These are phyloP conservation scores for Clarias platycephalus DNA, from an alignment of 2,797 vertebrate species.

Conservation along the genomic window DNA sequence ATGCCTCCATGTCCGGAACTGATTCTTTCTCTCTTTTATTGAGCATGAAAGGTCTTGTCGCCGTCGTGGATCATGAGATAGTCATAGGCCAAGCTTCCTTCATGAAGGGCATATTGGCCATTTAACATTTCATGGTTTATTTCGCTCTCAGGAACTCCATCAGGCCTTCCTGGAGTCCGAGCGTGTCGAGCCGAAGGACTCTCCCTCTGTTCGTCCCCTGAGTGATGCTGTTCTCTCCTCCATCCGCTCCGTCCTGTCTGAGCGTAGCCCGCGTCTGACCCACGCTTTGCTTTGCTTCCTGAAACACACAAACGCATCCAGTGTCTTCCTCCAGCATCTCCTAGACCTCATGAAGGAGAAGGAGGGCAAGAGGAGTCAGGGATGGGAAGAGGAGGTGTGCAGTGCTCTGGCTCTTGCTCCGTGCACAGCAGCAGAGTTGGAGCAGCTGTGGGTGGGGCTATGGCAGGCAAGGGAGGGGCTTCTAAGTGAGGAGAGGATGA, in stretches of 20 bases:
- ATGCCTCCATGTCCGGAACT: not conserved
- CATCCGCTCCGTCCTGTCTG: slow-evolving; percentile 76
- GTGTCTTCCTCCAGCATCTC: slow-evolving; percentile 80
- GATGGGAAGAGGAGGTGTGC: slow-evolving; percentile 76
- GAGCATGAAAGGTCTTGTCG: not conserved
- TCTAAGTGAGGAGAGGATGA: slow-evolving; percentile 81
- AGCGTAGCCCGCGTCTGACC: slow-evolving; percentile 75
- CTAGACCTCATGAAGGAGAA: slow-evolving; percentile 69
- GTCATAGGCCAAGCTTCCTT: too few relatives aligned
- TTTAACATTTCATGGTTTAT: not conserved
- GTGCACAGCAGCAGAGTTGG: slow-evolving; percentile 67
- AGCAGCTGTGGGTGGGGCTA: slow-evolving; percentile 80
- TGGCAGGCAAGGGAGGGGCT: slow-evolving; percentile 74
- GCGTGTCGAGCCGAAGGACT: slow-evolving; percentile 57
- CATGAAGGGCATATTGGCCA: too few relatives aligned
- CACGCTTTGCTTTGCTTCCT: slow-evolving; percentile 79
- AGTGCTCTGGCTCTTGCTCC: slow-evolving; percentile 70
- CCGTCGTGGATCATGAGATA: not conserved
- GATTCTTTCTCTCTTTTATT: not conserved
- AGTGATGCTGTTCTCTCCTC: slow-evolving; percentile 73
- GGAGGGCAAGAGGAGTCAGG: slow-evolving; percentile 60
- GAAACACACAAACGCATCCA: slow-evolving; percentile 56
- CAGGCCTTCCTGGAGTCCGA: slow-evolving; percentile 72
- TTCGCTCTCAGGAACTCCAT: slow-evolving; percentile 80
- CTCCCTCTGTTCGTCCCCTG: slow-evolving; percentile 60